These are phyloP conservation scores for Coregonus sp. DNA, from an alignment of 2,797 vertebrate genomes.

Conservation along the genomic window DNA sequence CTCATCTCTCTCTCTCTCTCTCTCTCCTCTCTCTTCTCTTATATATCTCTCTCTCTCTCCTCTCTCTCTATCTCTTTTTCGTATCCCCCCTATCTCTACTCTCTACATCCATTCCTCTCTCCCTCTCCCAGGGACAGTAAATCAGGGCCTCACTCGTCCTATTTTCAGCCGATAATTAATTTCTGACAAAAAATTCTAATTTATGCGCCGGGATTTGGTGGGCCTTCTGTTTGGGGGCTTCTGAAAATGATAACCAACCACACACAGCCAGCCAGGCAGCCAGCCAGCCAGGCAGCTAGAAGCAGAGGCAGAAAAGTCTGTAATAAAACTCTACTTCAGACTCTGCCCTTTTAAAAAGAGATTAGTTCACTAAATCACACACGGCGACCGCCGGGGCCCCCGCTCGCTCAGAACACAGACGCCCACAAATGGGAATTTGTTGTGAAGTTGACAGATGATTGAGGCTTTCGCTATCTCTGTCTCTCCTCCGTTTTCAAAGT, in stretches of 20 bases:
- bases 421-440: constrained; percentile 21
- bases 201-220: constrained; percentile 39
- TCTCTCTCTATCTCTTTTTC: neutral
- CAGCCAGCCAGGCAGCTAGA: constrained; percentile 15
- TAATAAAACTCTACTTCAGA: constrained; percentile 53
- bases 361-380: constrained; percentile 65
- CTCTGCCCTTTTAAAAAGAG: constrained; percentile 55
- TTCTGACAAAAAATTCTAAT: constrained; percentile 63
- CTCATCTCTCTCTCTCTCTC: neutral
- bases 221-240: constrained; percentile 36
- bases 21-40: too few relatives aligned
- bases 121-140: constrained; percentile 29
- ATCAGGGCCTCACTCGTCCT: constrained; percentile 46
- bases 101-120: constrained; percentile 8
- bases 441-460: constrained; percentile 44
- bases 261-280: neutral
- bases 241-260: constrained; percentile 17
- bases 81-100: neutral
- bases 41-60: too few relatives aligned
- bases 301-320: constrained; percentile 34
- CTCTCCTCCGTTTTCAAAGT: constrained; percentile 27
- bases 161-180: constrained; percentile 62
- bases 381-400: neutral
- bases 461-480: constrained; percentile 23
- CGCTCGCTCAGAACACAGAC: constrained; percentile 15